These are phyloP conservation scores for Heliopora coerulea DNA, from an alignment of 92 coral and sea anemone genomes.

Conservation along the genomic window DNA sequence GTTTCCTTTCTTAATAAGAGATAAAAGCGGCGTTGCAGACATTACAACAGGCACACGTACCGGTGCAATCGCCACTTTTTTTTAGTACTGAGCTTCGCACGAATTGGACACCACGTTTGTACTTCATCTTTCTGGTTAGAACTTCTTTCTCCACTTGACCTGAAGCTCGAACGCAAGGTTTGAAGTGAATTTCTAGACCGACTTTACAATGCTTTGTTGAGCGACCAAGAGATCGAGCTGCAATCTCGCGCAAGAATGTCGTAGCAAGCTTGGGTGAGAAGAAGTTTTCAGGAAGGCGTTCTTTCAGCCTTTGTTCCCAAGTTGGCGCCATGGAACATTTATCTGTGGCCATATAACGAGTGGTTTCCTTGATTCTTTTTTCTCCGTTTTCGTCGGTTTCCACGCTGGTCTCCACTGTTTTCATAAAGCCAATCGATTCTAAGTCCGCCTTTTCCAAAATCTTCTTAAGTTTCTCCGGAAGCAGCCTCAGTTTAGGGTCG, in stretches of 20 bases:
- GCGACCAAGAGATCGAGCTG: slow-evolving; percentile 11
- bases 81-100: too few relatives aligned
- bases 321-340: slow-evolving; percentile 4
- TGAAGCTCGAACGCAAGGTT: too few relatives aligned
- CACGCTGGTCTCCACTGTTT: background rate
- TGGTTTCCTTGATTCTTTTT: background rate
- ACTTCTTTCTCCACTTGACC: too few relatives aligned
- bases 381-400: slow-evolving; percentile 28
- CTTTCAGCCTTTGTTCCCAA: background rate
- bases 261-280: background rate
- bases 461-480: background rate
- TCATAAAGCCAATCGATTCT: slow-evolving; percentile 1
- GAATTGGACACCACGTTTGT: too few relatives aligned
- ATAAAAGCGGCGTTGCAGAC: too few relatives aligned
- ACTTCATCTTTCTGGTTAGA: too few relatives aligned
- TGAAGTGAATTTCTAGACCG: background rate
- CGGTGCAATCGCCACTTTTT: too few relatives aligned
- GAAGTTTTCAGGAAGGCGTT: slow-evolving; percentile 11
- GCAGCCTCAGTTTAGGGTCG: background rate
- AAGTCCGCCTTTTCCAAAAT: slow-evolving; percentile 5
- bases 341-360: slow-evolving; percentile 10
- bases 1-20: too few relatives aligned
- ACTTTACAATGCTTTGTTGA: slow-evolving; percentile 5
- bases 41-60: too few relatives aligned
- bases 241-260: background rate